Evolutionary conservation across 2,797 vertebrate genomes (phyloP).

Genomic region (Tiaroga cobitis): DNA sequence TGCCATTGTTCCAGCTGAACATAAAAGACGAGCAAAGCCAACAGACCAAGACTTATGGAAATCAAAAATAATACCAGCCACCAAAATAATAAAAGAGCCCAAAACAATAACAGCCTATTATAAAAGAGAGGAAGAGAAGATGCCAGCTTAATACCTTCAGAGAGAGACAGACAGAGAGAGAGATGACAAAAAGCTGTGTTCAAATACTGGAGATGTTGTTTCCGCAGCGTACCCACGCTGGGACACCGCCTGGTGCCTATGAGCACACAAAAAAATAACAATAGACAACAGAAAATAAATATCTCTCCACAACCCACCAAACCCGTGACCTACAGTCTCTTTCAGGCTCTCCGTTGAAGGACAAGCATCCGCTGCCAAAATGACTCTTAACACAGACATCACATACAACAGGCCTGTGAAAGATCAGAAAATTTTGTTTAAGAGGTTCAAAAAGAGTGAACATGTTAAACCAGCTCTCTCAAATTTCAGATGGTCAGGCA

Average conservation of each 20-base stretch:
- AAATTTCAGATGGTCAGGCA: neutral
- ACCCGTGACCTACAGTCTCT: slow-evolving; percentile 39
- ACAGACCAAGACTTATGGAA: slow-evolving; percentile 56
- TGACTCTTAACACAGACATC: slow-evolving; percentile 16
- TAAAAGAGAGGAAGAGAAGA: slow-evolving; percentile 39
- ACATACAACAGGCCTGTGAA: slow-evolving; percentile 3
- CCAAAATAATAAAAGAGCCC: slow-evolving; percentile 55
- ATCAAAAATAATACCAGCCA: slow-evolving; percentile 56
- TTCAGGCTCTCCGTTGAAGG: slow-evolving; percentile 31
- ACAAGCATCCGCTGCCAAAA: slow-evolving; percentile 70
- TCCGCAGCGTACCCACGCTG: slow-evolving; percentile 31
- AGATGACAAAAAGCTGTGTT: slow-evolving; percentile 46
- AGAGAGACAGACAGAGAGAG: slow-evolving; percentile 19
- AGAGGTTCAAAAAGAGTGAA: neutral
- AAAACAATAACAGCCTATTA: slow-evolving; percentile 46
- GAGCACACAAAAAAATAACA: slow-evolving; percentile 33
- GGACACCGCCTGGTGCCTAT: slow-evolving; percentile 22
- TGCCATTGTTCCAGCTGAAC: slow-evolving; percentile 50
- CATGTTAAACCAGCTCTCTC: neutral
- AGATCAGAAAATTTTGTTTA: neutral
- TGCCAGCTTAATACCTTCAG: slow-evolving; percentile 52
- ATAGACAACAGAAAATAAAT: slow-evolving; percentile 73
- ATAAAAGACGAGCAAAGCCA: slow-evolving; percentile 53
- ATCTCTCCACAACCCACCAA: slow-evolving; percentile 55
- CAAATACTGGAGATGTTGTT: slow-evolving; percentile 46